Conservation (phyloP, 2,888 invertebrate species). For the Acholoe squamosa region DNA sequence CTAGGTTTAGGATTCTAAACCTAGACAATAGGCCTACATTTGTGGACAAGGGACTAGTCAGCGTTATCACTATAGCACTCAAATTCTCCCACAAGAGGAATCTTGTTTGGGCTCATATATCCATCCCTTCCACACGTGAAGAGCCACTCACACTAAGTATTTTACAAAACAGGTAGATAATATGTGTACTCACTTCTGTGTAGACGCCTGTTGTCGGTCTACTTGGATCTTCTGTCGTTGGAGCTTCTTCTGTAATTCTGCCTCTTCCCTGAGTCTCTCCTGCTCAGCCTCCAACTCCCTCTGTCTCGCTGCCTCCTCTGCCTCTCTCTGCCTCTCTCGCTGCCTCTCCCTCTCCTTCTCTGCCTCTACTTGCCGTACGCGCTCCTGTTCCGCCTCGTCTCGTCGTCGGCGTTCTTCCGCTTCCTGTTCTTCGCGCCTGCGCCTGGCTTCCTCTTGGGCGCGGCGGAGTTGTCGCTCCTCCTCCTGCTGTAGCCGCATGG, state of each 20-base stretch:
- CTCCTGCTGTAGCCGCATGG: slow-evolving; percentile 57
- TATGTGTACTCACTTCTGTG: not conserved
- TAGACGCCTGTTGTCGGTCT: not conserved
- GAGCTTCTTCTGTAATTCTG: slow-evolving; percentile 20
- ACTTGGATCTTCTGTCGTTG: slow-evolving; percentile 10
- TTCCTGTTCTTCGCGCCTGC: slow-evolving; percentile 54
- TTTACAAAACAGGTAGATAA: too few relatives aligned
- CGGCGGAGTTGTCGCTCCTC: slow-evolving; percentile 55
- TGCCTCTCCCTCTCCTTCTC: slow-evolving; percentile 17
- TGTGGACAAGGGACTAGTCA: too few relatives aligned
- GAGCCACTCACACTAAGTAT: too few relatives aligned
- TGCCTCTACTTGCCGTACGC: not conserved
- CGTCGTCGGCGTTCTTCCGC: slow-evolving; percentile 61
- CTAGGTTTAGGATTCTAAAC: too few relatives aligned
- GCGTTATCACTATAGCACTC: too few relatives aligned
- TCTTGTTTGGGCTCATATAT: too few relatives aligned
- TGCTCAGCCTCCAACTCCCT: not conserved
- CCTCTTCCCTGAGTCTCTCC: slow-evolving; percentile 66
- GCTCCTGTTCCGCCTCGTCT: slow-evolving; percentile 58
- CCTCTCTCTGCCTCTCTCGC: slow-evolving; percentile 64
- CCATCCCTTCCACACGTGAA: too few relatives aligned
- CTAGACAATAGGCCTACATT: too few relatives aligned
- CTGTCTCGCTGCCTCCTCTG: not conserved
- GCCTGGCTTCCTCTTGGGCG: slow-evolving; percentile 67
- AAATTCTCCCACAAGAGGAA: too few relatives aligned